Evolutionary conservation across 2,888 invertebrate genomes (phyloP), one percentile per base, ranked within the genome.

Genomic region (Elegia similella): DNA sequence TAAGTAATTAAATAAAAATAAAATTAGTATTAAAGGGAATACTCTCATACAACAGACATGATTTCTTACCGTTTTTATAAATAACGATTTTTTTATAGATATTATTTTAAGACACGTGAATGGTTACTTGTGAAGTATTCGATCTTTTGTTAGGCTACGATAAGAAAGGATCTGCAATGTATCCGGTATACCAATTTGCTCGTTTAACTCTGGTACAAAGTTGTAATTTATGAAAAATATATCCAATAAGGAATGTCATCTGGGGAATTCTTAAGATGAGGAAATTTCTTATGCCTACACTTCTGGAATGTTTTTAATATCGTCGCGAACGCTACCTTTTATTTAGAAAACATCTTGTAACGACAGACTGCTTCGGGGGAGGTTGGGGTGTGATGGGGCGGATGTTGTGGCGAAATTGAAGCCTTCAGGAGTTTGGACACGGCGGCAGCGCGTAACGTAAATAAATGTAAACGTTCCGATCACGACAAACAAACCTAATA

Each of bases 391-490:
- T 59, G 60, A 44, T 59, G 48, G 47, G 59, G 62, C 55, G 43
- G 59, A 63, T 62, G 66, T 52, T 48, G 61, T 57, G 62, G 64
- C 52, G 48, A 60, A 65, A 68, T 70, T 64, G 66, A 65, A 69
- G 63, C 62, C 66, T 68, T 71, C 70, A 63, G 57, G 63, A 77
- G 69, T 76, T 78, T 73, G 68, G 72, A 70, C 71, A 69, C 67
- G 60, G 64, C 65, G 64, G 63, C 65, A 63, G 63, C 59, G 66
- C 61, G 65, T 59, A 61, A 69, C 62, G 68, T 69, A 76, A 77
- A 78, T 75, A 76, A 76, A 75, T 72, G 69, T 74, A 71, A 75
- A 65, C 67, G 68, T 66, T 67, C 62, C 67, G 69, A 73, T 70
- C 68, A 68, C 66, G 69, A 70, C 69, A 77, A 76, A 73, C 70